phyloP scores from a whole-genome alignment of 2,113 vertebrate species.

The Gadus macrocephalus region DNA sequence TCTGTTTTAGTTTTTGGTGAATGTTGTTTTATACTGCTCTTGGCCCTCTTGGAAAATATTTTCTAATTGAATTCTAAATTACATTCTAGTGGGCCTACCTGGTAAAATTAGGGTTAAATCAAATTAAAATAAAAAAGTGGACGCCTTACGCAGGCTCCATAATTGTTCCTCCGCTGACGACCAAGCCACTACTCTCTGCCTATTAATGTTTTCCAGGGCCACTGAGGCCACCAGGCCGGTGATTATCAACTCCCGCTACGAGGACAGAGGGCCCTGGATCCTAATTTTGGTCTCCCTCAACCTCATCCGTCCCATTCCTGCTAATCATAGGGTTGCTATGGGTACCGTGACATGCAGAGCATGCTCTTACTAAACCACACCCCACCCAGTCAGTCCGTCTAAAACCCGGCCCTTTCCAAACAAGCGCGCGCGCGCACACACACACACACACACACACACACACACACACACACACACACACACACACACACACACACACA shows the following conservation, averaged over 20 bases:
- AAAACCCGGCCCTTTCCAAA: slow-evolving; percentile 42
- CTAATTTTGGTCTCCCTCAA: slow-evolving; percentile 57
- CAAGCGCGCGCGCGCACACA: no score
- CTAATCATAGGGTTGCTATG: slow-evolving; percentile 71
- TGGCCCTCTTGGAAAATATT: no score
- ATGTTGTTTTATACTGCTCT: no score
- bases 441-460: slow-evolving; percentile 31
- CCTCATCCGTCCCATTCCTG: slow-evolving; percentile 65
- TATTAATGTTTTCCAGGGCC: slow-evolving; percentile 27
- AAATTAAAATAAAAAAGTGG: no score
- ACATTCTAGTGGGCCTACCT: no score
- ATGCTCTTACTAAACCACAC: slow-evolving; percentile 51
- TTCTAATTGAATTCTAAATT: no score
- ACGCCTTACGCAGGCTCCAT: no score
- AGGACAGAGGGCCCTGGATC: slow-evolving; percentile 48
- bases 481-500: slow-evolving; percentile 25
- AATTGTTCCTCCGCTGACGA: no score
- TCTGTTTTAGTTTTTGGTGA: no score
- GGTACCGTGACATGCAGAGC: slow-evolving; percentile 62
- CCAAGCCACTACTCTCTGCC: slow-evolving; percentile 7
- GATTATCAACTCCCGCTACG: slow-evolving; percentile 45
- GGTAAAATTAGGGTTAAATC: no score
- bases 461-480: slow-evolving; percentile 22
- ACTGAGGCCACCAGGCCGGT: slow-evolving; percentile 7
- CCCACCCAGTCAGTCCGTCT: slow-evolving; percentile 8